Conservation (phyloP, 2,888 invertebrate species). For the Pachydiplax longipennis region DNA sequence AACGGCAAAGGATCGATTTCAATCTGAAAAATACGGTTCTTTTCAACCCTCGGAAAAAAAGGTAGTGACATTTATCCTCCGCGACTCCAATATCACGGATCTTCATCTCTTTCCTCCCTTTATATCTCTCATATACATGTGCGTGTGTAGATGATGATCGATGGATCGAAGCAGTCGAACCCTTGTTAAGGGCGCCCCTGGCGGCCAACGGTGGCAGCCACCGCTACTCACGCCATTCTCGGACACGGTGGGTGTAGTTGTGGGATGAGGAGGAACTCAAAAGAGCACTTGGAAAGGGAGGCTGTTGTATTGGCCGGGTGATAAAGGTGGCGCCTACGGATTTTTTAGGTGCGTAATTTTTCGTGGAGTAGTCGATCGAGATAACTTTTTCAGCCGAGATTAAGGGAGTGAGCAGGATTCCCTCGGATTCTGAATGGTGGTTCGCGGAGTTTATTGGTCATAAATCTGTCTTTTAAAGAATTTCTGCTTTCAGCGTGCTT, state of each 20-base stretch:
- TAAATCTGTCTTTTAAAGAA: too few relatives aligned
- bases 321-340: too few relatives aligned
- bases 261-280: background rate
- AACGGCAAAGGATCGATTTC: background rate
- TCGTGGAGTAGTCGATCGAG: too few relatives aligned
- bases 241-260: background rate
- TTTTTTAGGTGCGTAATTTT: too few relatives aligned
- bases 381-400: too few relatives aligned
- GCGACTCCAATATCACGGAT: background rate
- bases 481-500: too few relatives aligned
- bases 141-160: background rate
- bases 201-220: background rate
- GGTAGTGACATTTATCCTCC: background rate
- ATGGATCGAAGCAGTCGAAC: background rate
- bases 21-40: background rate
- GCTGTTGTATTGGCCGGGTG: too few relatives aligned
- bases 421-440: too few relatives aligned
- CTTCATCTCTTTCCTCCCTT: background rate
- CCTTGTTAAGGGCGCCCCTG: background rate
- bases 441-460: too few relatives aligned
- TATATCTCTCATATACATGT: background rate
- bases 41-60: background rate
- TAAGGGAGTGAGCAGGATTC: too few relatives aligned
- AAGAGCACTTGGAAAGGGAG: background rate
- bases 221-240: background rate